Evolutionary conservation across 2,888 invertebrate species (phyloP).

Genomic region (Chymomyza caudatula): DNA sequence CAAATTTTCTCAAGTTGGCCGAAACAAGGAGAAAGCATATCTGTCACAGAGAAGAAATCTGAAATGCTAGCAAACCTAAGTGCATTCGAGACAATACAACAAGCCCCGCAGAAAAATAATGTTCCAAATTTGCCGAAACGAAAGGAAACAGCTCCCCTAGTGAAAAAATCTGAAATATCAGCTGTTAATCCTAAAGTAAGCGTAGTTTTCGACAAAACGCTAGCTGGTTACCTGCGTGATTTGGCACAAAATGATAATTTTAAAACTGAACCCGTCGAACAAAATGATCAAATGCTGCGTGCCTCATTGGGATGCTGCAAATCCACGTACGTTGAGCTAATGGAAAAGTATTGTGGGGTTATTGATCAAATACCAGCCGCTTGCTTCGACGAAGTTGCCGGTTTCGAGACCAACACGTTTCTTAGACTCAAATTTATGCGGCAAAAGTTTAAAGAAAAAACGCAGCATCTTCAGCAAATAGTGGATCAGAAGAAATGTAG

Average conservation of each 20-base stretch:
- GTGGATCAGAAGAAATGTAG: slow-evolving; percentile 59
- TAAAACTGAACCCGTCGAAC: slow-evolving; percentile 50
- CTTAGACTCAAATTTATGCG: slow-evolving; percentile 81
- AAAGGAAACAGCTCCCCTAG: background rate
- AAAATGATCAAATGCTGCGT: slow-evolving; percentile 53
- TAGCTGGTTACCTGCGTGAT: slow-evolving; percentile 64
- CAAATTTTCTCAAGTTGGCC: background rate
- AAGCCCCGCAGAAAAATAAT: background rate
- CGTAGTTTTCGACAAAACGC: slow-evolving; percentile 68
- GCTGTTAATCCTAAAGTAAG: slow-evolving; percentile 49
- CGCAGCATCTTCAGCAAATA: slow-evolving; percentile 77
- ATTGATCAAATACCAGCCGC: slow-evolving; percentile 83
- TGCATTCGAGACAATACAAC: background rate
- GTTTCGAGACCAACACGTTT: slow-evolving; percentile 81
- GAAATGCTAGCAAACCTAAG: background rate
- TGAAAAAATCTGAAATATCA: background rate
- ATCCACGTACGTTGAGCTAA: slow-evolving; percentile 81
- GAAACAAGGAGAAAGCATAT: background rate
- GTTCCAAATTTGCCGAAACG: background rate
- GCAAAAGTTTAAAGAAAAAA: slow-evolving; percentile 81
- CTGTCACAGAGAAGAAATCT: background rate
- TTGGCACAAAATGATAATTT: slow-evolving; percentile 68
- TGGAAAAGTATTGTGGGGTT: slow-evolving; percentile 82
- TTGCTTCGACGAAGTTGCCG: slow-evolving; percentile 81
- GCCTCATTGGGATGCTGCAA: slow-evolving; percentile 75